These are phyloP conservation scores for Lamproptera curius DNA, from an alignment of 2,888 invertebrate genomes.

Conservation along the genomic window DNA sequence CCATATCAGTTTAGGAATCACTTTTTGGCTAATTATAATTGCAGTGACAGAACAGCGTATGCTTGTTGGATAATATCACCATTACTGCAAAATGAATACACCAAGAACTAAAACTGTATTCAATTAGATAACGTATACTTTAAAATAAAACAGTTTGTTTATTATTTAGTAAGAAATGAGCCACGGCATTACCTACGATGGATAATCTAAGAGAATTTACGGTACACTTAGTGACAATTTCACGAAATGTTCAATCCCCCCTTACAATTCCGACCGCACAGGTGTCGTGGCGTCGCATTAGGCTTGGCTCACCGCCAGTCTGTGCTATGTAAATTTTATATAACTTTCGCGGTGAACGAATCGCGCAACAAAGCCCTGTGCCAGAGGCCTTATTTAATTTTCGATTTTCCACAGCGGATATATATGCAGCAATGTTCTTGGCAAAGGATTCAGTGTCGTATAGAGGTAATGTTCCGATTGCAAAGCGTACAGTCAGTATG, in stretches of 20 bases:
- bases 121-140: too few species aligned
- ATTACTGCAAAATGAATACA: too few species aligned
- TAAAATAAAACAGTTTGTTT: too few species aligned
- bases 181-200: too few species aligned
- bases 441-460: background rate
- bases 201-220: background rate
- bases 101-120: too few species aligned
- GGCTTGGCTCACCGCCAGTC: constrained; percentile 15
- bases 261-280: constrained; percentile 12
- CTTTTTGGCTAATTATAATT: too few species aligned
- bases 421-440: background rate
- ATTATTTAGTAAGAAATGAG: too few species aligned
- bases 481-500: too few species aligned
- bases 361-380: constrained; percentile 2
- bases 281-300: constrained; percentile 13
- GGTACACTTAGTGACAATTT: background rate
- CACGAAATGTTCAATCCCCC: constrained; percentile 9
- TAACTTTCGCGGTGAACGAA: background rate
- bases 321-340: constrained; percentile 14
- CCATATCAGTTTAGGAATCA: too few species aligned
- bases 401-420: background rate
- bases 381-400: constrained; percentile 5
- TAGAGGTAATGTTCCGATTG: too few species aligned
- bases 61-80: too few species aligned
- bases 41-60: too few species aligned